These are phyloP conservation scores for Cyprinodon variegatus DNA, from an alignment of 2,113 vertebrate genomes.

Conservation along the genomic window DNA sequence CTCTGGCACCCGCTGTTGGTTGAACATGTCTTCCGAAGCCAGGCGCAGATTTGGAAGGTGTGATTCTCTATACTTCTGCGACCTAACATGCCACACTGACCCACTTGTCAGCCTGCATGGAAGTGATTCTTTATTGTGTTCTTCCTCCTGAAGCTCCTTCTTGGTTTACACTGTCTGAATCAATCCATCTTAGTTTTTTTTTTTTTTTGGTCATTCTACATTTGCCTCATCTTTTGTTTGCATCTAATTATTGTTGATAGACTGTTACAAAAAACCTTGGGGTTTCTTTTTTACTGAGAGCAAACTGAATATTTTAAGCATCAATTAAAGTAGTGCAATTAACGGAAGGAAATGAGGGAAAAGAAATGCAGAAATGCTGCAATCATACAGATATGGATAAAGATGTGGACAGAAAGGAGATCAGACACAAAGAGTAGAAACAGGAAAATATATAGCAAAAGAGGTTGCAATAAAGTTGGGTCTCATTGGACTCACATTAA, in stretches of 20 bases:
- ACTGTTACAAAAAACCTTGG: too few species aligned
- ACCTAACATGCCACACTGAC: background rate
- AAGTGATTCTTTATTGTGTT: background rate
- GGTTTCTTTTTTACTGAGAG: background rate
- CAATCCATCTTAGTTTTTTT: background rate
- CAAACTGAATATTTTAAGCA: background rate
- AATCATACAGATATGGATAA: background rate
- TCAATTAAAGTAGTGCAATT: too few species aligned
- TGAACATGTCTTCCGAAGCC: background rate
- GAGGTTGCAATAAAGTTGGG: background rate
- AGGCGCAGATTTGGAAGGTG: background rate
- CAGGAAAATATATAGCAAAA: background rate
- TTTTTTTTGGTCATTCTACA: background rate
- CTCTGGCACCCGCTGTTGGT: conserved; percentile 19
- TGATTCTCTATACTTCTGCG: background rate
- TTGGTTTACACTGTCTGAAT: background rate
- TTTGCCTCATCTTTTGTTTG: background rate
- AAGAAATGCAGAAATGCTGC: background rate
- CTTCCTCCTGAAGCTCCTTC: background rate
- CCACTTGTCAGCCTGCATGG: background rate
- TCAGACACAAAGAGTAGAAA: background rate
- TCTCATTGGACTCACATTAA: too few species aligned
- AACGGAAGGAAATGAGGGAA: background rate
- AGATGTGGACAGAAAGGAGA: background rate
- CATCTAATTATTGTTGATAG: background rate